These are phyloP conservation scores for Argyrosomus regius DNA, from an alignment of 2,797 vertebrate genomes.

Conservation along the genomic window DNA sequence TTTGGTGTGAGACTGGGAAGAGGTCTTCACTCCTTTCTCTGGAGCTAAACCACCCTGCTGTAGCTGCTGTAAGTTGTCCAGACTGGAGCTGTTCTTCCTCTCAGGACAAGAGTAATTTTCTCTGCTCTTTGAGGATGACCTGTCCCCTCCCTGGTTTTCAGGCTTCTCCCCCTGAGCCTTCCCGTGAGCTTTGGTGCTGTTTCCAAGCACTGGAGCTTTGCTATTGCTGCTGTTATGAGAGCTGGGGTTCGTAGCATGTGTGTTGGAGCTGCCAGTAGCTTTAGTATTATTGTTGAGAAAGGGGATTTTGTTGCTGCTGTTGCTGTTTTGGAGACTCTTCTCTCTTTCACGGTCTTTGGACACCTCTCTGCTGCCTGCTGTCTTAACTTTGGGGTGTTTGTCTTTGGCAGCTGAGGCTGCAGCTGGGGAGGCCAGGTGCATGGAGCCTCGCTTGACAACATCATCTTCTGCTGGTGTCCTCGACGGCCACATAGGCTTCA, in stretches of 20 bases:
- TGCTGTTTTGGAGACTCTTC: constrained; percentile 80
- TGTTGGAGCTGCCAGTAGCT: constrained; percentile 69
- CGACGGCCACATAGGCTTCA: constrained; percentile 81
- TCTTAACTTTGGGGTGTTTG: constrained; percentile 85
- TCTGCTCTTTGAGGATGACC: constrained; percentile 83
- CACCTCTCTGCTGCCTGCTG: constrained; percentile 78
- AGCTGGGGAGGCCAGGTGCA: constrained; percentile 70
- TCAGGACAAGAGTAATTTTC: constrained; percentile 80
- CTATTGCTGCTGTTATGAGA: constrained; percentile 79
- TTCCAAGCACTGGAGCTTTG: constrained; percentile 75
- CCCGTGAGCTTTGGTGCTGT: constrained; percentile 79
- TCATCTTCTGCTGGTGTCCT: constrained; percentile 79
- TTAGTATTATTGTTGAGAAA: constrained; percentile 80
- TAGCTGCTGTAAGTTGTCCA: constrained; percentile 80
- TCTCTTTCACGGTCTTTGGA: constrained; percentile 84
- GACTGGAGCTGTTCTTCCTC: constrained; percentile 78
- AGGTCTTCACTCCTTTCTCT: constrained; percentile 73
- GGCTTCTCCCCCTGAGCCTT: constrained; percentile 79
- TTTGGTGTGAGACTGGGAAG: constrained; percentile 81
- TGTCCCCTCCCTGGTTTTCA: constrained; percentile 83
- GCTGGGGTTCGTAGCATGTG: constrained; percentile 65
- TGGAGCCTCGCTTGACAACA: constrained; percentile 77
- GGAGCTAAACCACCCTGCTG: constrained; percentile 75
- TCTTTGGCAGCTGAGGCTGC: constrained; percentile 84
- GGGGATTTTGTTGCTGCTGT: constrained; percentile 77